Base-by-base conservation (phyloP, 2,113 vertebrate genomes). In the Microcebus tavaratra region DNA sequence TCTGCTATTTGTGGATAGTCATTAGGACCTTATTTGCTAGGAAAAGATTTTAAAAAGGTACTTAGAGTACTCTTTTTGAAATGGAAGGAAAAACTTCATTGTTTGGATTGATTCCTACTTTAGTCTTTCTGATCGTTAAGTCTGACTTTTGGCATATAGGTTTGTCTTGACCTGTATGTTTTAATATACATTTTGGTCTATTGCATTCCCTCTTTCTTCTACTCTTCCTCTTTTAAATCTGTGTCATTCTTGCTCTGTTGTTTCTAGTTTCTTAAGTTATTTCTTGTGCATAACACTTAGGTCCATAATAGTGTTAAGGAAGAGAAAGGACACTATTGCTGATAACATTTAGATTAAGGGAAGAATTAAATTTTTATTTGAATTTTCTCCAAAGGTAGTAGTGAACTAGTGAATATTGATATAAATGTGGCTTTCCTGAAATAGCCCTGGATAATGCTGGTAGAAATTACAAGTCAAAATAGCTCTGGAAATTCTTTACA, bases 281-380 rank as follows among this genome's bases (percentile, higher is more conserved):
- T 97, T 95, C 21, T 94, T 85, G 63, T 42, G 18, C 17, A 59
- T 59, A 75, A 21, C 48, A 80, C 45, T 85, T 88, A 85, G 21
- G 20, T 97, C n/a, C 70, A 0, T 87, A 27, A 65, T 91, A 63
- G 39, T 87, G 81, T 65, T 92, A 63, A 48, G 45, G 48, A 97
- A 72, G 39, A 94, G 73, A 93, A 91, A 97, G 73, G 67, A 94
- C 83, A 23, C 55, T 36, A 29, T n/a, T 84, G 14, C 20, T 82
- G n/a, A 45, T 67, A 68, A 80, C 20, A 67, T 88, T 96, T 88
- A 83, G 31, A 42, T 91, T 76, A 75, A 86, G 31, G 27, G 48
- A 90, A 78, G 48, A 90, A 78, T 79, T 55, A 59, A 11, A 50
- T 90, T 95, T 96, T 85, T 83, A 82, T 94, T 75, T 92, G 88